Base-by-base conservation (phyloP, 2,113 vertebrate genomes). In the Lepus timidus region DNA sequence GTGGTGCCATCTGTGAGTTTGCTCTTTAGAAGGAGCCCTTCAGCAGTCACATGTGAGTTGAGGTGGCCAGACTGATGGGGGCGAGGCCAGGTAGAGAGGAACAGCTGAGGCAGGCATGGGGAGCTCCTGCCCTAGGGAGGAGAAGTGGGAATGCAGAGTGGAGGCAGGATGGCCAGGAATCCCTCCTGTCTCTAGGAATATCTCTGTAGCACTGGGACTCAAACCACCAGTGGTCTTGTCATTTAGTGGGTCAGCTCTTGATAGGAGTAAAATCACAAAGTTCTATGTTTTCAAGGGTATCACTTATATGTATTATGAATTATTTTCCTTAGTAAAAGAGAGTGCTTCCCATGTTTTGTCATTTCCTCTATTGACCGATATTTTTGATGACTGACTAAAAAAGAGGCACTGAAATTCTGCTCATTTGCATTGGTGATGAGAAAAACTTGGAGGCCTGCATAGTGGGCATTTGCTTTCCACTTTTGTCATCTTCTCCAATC, bases 371-470 rank as follows among this genome's bases (percentile, higher is more conserved):
- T 39, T 68, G 31, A 55, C 33, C 65, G 14, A 31, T 64, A 74
- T 75, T 83, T 90, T 64, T 89, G 27, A 84, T 93, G 49, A 91
- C 20, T 74, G 58, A 44, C 70, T 88, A 52, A 39, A 64, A 93
- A 90, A 90, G 73, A 71, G 29, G 16, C 25, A 82, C 85, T 84
- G 84, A 75, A 64, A 65, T 84, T 61, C 49, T 76, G 19, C 84
- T 25, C 13, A 25, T 51, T 65, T 94, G 83, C 61, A 33, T 44
- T 89, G 88, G 9, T 64, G 76, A 36, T 29, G n/a, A 86, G 19
- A 33, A 33, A 92, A 55, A 82, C 83, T 58, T 36, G 90, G 55
- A 67, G 70, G 49, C 11, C 27, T 79, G 4, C 25, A 76, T 10
- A 52, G 27, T 9, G 58, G 39, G 31, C 22, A 70, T 52, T 86